Conservation (phyloP, 2,113 vertebrate species). For the Acrocephalus kingi region DNA sequence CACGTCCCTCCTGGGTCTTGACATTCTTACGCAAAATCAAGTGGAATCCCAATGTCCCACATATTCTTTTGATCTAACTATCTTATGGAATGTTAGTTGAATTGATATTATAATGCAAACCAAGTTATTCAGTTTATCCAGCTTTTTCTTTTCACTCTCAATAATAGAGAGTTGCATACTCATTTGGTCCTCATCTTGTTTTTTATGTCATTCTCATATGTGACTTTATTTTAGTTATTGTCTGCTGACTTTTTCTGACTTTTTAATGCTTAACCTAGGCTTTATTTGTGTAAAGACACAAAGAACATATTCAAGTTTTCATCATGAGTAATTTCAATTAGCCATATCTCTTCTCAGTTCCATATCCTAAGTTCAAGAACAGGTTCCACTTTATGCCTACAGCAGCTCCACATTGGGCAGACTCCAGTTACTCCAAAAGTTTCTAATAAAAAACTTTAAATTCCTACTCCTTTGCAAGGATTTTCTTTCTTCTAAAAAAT, state of each 20-base stretch:
- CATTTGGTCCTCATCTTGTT: neutral
- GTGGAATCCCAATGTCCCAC: neutral
- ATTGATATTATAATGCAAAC: neutral
- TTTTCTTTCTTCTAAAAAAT: neutral
- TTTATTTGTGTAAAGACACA: neutral
- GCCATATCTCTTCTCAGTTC: neutral
- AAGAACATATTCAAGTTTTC: neutral
- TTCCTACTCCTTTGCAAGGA: neutral
- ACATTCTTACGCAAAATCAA: neutral
- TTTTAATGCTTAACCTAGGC: neutral
- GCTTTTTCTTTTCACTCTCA: neutral
- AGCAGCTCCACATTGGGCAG: neutral
- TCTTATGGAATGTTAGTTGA: neutral
- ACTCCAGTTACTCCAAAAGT: neutral
- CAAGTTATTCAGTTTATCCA: neutral
- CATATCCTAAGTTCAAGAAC: neutral
- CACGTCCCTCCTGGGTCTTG: neutral
- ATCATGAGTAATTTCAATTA: neutral
- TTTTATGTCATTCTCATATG: neutral
- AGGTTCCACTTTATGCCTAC: neutral
- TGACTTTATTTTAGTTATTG: neutral
- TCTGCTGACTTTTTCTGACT: neutral
- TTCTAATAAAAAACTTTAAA: neutral
- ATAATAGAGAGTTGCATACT: fast-evolving
- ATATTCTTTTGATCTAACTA: neutral